Evolutionary conservation across 2,113 vertebrate genomes (phyloP).

Genomic region (Lophochroa leadbeateri): DNA sequence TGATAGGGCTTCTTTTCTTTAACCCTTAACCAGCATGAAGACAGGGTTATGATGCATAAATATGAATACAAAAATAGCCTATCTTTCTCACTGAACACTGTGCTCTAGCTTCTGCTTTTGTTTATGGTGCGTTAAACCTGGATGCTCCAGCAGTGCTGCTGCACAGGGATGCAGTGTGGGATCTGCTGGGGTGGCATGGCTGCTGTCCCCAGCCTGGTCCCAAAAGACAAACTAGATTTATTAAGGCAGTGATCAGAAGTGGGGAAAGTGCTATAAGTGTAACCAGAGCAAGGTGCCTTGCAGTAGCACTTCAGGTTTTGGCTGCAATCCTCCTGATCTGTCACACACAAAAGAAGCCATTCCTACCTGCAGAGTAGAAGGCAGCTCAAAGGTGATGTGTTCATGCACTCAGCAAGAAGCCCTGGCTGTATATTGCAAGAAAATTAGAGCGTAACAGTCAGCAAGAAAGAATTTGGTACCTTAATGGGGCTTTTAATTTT

Average conservation of each 20-base stretch:
- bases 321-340: not conserved
- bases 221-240: not conserved
- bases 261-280: slow-evolving; percentile 5
- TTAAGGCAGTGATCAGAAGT: not conserved
- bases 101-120: not conserved
- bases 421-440: not conserved
- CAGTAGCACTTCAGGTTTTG: not conserved
- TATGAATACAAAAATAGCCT: not conserved
- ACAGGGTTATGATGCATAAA: not conserved
- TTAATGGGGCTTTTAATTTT: not conserved
- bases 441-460: not conserved
- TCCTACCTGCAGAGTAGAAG: not conserved
- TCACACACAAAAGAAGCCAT: not conserved
- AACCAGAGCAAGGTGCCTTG: not conserved
- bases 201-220: not conserved
- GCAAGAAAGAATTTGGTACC: not conserved
- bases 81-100: not conserved
- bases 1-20: not conserved
- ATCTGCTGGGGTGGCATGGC: not conserved
- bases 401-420: not conserved
- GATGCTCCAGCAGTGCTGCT: not conserved
- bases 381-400: accelerated
- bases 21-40: accelerated
- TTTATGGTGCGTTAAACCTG: accelerated
- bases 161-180: not conserved